Conservation (phyloP, 2,113 vertebrate genomes). For the Myiagra hebetior region DNA sequence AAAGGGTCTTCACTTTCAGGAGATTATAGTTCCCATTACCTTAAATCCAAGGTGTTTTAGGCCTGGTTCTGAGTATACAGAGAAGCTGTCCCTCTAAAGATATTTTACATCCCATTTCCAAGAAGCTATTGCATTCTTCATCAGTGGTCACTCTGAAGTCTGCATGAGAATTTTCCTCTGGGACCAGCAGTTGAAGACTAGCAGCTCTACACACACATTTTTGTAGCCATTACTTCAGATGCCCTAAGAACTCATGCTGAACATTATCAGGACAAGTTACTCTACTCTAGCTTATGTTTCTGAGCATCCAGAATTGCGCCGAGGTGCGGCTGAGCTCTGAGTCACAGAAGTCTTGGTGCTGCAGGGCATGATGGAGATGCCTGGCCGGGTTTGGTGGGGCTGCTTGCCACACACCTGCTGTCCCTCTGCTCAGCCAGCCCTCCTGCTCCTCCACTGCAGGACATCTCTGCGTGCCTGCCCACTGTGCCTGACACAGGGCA, state of each 20-base stretch:
- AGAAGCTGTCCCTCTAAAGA: neutral
- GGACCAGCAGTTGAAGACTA: neutral
- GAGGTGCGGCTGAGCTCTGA: neutral
- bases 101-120: neutral
- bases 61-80: neutral
- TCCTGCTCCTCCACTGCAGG: neutral
- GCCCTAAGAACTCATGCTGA: neutral
- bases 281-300: neutral
- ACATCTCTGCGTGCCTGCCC: neutral
- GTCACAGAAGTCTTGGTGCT: neutral
- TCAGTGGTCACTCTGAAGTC: neutral
- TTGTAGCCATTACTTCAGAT: neutral
- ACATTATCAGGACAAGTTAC: neutral
- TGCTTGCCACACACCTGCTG: neutral
- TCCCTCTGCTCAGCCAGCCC: neutral
- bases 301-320: neutral
- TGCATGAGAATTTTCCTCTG: neutral
- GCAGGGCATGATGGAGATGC: neutral
- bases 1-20: neutral
- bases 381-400: neutral
- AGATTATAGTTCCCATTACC: neutral
- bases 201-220: neutral
- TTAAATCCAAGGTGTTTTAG: neutral
- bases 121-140: neutral
- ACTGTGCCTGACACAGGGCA: neutral